These are phyloP conservation scores for Uropsilus gracilis DNA, from an alignment of 2,113 vertebrate species.

Conservation along the genomic window DNA sequence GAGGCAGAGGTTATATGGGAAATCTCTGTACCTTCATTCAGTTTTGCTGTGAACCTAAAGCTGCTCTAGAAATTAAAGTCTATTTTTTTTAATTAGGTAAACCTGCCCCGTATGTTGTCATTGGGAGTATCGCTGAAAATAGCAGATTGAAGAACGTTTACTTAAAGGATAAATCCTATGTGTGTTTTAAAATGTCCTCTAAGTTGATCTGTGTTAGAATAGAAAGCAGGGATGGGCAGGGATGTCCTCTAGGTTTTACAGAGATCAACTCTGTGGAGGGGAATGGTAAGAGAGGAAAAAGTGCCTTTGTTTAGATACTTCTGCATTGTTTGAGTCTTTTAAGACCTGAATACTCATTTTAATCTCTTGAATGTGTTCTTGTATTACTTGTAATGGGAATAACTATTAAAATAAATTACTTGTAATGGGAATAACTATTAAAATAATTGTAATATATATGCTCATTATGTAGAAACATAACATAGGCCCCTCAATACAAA, in stretches of 20 bases:
- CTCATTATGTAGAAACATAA: neutral
- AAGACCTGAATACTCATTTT: slow-evolving; percentile 11
- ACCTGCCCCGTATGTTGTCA: neutral
- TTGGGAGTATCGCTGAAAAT: neutral
- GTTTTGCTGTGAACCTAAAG: neutral
- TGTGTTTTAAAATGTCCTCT: neutral
- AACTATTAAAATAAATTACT: too few relatives aligned
- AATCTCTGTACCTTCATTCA: neutral
- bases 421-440: too few relatives aligned
- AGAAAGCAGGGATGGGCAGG: neutral
- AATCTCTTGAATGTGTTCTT: neutral
- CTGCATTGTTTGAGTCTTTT: neutral
- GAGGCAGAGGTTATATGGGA: neutral
- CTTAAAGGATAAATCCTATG: neutral
- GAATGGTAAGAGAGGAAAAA: neutral
- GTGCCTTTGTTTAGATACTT: neutral
- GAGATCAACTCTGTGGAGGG: neutral
- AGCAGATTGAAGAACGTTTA: neutral
- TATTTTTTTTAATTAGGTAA: neutral
- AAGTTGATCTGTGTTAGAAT: neutral
- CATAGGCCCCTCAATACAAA: neutral
- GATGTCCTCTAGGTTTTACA: neutral
- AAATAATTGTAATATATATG: neutral
- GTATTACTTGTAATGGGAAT: neutral
- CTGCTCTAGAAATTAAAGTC: neutral